Percentiles rank a stretch among this genome's conserved stretches.
phyloP scores from a whole-genome alignment of 2,113 vertebrate genomes.

The Sclerurus mexicanus region DNA sequence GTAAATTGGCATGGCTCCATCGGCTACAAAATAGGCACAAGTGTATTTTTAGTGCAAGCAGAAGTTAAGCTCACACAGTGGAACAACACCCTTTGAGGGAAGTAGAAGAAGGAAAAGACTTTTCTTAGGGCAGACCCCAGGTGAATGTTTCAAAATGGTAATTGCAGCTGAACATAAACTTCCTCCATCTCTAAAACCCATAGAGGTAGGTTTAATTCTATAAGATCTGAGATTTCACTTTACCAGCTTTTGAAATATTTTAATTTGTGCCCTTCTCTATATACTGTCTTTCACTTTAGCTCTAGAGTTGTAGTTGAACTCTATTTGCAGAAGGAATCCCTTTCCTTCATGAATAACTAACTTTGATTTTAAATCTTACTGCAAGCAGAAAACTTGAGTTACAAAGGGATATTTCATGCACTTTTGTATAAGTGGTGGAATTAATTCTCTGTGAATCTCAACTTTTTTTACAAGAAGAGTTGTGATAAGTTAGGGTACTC shows the following conservation, averaged over 20 bases:
- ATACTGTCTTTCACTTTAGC: not conserved
- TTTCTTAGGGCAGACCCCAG: not conserved
- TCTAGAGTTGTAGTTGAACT: not conserved
- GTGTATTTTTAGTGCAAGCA: slow-evolving; percentile 53
- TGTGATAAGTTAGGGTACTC: not conserved
- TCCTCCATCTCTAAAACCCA: not conserved
- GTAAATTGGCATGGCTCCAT: slow-evolving; percentile 50
- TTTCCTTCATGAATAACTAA: not conserved
- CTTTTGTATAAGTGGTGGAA: not conserved
- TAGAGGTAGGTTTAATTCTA: not conserved
- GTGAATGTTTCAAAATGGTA: not conserved
- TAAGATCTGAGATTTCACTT: not conserved
- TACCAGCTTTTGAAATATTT: not conserved
- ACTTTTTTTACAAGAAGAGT: not conserved
- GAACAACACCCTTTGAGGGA: not conserved
- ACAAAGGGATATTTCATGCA: not conserved
- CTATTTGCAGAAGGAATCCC: not conserved
- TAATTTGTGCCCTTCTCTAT: not conserved
- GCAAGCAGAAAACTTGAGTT: not conserved
- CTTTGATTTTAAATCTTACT: not conserved
- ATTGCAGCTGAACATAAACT: not conserved
- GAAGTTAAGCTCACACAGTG: not conserved
- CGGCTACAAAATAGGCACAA: not conserved
- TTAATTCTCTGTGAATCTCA: not conserved
- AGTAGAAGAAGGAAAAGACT: not conserved